A percentile compares a stretch with the other conserved stretches of the same genome.
phyloP scores from a whole-genome alignment of 2,113 vertebrate species.

The Mesitornis unicolor region DNA sequence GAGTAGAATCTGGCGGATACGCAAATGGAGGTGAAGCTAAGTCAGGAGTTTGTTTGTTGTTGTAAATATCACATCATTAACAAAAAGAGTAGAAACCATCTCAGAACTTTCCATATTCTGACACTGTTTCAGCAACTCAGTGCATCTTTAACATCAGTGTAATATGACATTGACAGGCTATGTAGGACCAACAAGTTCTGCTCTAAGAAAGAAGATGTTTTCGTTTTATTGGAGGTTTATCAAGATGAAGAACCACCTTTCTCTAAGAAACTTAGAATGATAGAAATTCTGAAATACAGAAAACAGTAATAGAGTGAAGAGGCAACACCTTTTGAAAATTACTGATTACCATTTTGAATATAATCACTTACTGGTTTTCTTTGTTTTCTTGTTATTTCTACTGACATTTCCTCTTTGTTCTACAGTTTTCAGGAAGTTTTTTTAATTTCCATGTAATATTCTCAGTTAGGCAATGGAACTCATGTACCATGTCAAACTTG shows the following conservation, averaged over 20 bases:
- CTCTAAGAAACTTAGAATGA: slow-evolving; percentile 27
- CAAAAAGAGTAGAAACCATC: background rate
- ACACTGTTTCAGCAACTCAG: background rate
- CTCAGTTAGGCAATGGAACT: background rate
- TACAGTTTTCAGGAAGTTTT: slow-evolving; percentile 8
- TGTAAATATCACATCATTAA: slow-evolving; percentile 67
- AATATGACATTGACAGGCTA: background rate
- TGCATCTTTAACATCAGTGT: background rate
- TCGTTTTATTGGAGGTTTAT: background rate
- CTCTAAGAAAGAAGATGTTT: background rate
- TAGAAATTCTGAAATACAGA: slow-evolving; percentile 6
- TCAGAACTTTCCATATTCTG: background rate
- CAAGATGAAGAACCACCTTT: slow-evolving; percentile 13
- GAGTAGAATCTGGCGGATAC: slow-evolving; percentile 61
- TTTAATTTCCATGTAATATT: slow-evolving; percentile 5
- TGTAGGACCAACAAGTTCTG: background rate
- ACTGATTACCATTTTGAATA: slow-evolving; percentile 35
- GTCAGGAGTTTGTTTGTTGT: slow-evolving; percentile 80
- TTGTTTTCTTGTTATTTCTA: slow-evolving; percentile 16
- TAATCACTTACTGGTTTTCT: slow-evolving; percentile 12
- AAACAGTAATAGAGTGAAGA: background rate
- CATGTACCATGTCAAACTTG: background rate
- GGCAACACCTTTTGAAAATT: slow-evolving; percentile 8
- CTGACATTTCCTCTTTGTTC: background rate
- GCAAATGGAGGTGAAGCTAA: slow-evolving; percentile 66